These are phyloP conservation scores for Agrilus cyanescens DNA, from an alignment of 2,888 invertebrate species.

Conservation along the genomic window DNA sequence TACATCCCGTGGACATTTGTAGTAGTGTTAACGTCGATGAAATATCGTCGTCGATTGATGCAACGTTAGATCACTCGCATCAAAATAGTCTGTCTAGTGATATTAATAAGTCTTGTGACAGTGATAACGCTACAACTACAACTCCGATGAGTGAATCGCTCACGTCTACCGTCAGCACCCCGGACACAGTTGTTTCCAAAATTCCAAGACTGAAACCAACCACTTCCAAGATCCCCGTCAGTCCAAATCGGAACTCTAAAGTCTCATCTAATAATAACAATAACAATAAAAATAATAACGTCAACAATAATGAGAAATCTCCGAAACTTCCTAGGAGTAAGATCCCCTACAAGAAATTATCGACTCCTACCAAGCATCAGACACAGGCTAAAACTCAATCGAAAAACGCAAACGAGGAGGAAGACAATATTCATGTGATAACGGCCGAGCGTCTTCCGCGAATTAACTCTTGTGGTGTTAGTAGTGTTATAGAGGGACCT, in stretches of 20 bases:
- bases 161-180: conserved; percentile 56
- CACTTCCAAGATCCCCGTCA: conserved; percentile 27
- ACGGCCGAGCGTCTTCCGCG: conserved; percentile 33
- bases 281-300: conserved; percentile 17
- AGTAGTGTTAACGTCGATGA: conserved; percentile 28
- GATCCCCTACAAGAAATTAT: conserved; percentile 41
- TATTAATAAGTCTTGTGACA: conserved; percentile 27
- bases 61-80: conserved; percentile 6
- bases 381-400: conserved; percentile 37
- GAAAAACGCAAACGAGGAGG: conserved; percentile 23
- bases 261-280: conserved; percentile 8
- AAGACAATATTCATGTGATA: conserved; percentile 27
- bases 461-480: conserved; percentile 28
- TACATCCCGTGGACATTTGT: conserved; percentile 33
- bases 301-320: conserved; percentile 34
- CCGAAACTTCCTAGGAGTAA: conserved; percentile 42
- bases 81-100: conserved; percentile 18
- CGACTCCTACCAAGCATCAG: conserved; percentile 28
- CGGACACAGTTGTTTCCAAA: conserved; percentile 56
- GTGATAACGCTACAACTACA: conserved; percentile 24
- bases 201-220: conserved; percentile 35
- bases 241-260: conserved; percentile 20
- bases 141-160: conserved; percentile 52
- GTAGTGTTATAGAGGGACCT: conserved; percentile 38
- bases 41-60: conserved; percentile 25